These are phyloP conservation scores for Maylandia zebra DNA, from an alignment of 2,113 vertebrate genomes.

Conservation along the genomic window DNA sequence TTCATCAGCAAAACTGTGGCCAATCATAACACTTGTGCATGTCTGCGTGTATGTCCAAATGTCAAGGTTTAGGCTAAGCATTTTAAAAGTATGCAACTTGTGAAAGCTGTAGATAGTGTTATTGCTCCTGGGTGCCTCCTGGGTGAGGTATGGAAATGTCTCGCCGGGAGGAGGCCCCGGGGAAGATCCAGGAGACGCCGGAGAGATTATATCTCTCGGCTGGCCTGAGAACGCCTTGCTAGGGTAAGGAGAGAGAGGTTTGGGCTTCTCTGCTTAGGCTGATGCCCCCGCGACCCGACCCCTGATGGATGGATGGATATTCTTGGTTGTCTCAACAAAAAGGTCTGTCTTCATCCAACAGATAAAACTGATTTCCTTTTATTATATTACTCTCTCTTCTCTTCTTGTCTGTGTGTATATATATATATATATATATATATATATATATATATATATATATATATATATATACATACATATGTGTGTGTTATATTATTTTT, in stretches of 20 bases:
- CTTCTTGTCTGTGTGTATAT: neutral
- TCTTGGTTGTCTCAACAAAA: neutral
- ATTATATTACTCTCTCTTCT: neutral
- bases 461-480: fast-evolving
- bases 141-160: neutral
- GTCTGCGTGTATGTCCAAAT: neutral
- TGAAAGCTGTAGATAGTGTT: neutral
- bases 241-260: neutral
- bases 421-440: no score
- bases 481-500: neutral
- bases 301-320: neutral
- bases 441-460: no score
- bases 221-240: neutral
- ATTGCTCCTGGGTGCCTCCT: neutral
- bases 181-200: neutral
- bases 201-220: neutral
- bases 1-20: neutral
- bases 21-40: neutral
- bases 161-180: neutral
- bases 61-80: neutral
- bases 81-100: neutral
- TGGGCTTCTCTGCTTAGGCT: neutral
- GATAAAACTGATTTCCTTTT: neutral
- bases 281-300: neutral
- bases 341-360: neutral